Base-by-base conservation (phyloP, 2,113 vertebrate genomes). In the Cygnus buccinator region DNA sequence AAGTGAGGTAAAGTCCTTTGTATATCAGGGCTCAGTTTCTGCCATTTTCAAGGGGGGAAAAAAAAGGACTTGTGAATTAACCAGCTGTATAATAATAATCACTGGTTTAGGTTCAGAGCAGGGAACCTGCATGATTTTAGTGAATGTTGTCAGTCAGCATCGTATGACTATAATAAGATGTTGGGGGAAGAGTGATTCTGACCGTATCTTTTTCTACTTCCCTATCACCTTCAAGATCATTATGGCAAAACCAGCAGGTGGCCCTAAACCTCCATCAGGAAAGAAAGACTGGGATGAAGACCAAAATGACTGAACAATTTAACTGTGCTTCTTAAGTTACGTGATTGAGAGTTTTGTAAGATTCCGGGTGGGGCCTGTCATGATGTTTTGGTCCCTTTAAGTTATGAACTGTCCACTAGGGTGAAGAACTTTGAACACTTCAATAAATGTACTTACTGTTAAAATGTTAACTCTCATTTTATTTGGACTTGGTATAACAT, bases 281-380 rank as follows among this genome's bases (percentile, higher is more conserved):
- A 99, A 98, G 97, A 99, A 99, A 80, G 98, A 99, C 94, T 99
- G 99, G 97, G 99, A 99, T 46, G 99, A 99, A n/a, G 99, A 99
- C 46, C 98, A 98, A 93, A 98, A 98, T 55, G 99, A 99, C 11
- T 99, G 97, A 99, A 63, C 13, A 19, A 22, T 35, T 82, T 90
- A 58, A 84, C 31, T 79, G 35, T 95, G 43, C 41, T 94, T 44
- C 35, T 84, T 28, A 67, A 71, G 28, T 95, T 65, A 79, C 21
- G 3, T 26, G 48, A 71, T 57, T 50, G 25, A 74, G 84, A 59
- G 59, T 81, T 87, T 87, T 95, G 59, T 81, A 68, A 65, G 93
- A 81, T 33, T 77, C 73, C 58, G 39, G 43, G 29, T 67, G 68
- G 58, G 81, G n/a, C 44, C 58, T 62, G 50, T 91, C 57, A 59